Conservation (phyloP, 2,113 vertebrate genomes). For the Cacatua alba region DNA sequence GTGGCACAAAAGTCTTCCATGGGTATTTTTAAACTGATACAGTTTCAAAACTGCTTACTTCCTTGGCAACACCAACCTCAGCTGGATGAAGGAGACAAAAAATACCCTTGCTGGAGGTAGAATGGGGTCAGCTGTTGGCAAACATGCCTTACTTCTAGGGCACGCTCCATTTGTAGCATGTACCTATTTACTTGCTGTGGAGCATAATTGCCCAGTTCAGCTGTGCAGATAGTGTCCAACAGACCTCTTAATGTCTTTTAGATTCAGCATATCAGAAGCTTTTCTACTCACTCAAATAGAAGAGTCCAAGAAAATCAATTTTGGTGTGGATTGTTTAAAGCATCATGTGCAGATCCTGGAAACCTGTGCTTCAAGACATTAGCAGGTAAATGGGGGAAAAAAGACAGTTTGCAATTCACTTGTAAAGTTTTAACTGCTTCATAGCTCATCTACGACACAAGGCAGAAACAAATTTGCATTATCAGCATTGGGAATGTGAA, state of each 20-base stretch:
- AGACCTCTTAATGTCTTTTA: background rate
- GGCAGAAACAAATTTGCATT: background rate
- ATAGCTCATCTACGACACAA: background rate
- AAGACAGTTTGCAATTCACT: background rate
- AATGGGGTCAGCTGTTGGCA: background rate
- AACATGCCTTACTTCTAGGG: background rate
- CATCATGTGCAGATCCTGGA: background rate
- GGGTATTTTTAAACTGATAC: background rate
- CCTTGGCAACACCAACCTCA: background rate
- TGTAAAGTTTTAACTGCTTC: background rate
- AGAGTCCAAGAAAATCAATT: background rate
- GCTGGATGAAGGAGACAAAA: background rate
- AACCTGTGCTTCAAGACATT: background rate
- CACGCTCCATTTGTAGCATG: fast-evolving
- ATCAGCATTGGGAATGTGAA: background rate
- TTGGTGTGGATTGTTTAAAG: background rate
- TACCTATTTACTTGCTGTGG: background rate
- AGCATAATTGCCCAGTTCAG: background rate
- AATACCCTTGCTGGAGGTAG: background rate
- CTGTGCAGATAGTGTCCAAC: fast-evolving
- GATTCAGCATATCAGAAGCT: background rate
- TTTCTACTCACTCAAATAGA: background rate
- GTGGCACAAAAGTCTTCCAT: background rate
- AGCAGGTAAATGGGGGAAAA: background rate
- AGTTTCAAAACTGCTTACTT: background rate